phyloP scores from a whole-genome alignment of 1,140 invertebrate species.

The Drosophila melanogaster region Release_6_plus_ISO1_MT NT_033777.3:21110501-21111000 shows the following conservation, averaged over 20 bases:
- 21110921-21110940: too few relatives aligned
- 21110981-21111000: too few relatives aligned
- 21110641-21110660: slow-evolving; percentile 90
- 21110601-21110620: slow-evolving; percentile 86
- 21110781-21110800: slow-evolving; percentile 52
- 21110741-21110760: slow-evolving; percentile 63
- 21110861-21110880: too few relatives aligned
- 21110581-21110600: not conserved
- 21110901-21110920: too few relatives aligned
- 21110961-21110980: too few relatives aligned
- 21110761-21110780: slow-evolving; percentile 62
- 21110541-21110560: slow-evolving; percentile 92
- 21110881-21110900: too few relatives aligned
- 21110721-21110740: slow-evolving; percentile 34
- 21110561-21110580: slow-evolving; percentile 15
- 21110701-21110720: slow-evolving; percentile 53
- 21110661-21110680: slow-evolving; percentile 89
- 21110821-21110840: slow-evolving; percentile 3
- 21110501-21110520: slow-evolving; percentile 96
- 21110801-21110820: slow-evolving; percentile 41
- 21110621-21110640: slow-evolving; percentile 91
- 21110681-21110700: slow-evolving; percentile 85
- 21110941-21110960: too few relatives aligned
- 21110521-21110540: slow-evolving; percentile 96
- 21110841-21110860: too few relatives aligned